phyloP scores from a whole-genome alignment of 2,113 vertebrate genomes.

The Hyaena hyaena region DNA sequence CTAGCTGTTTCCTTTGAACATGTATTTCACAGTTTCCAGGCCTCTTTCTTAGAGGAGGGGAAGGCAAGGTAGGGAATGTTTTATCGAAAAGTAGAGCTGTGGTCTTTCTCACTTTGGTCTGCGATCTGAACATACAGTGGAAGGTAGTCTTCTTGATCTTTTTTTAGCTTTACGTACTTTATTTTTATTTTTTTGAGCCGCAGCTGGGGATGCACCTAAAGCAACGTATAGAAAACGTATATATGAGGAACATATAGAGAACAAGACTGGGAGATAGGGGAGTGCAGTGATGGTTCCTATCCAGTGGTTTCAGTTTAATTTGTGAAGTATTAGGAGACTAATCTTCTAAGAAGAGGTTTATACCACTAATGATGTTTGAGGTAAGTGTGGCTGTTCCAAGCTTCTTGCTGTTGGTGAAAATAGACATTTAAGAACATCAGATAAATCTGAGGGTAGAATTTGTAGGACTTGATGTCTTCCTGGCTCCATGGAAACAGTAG shows the following conservation, averaged over 20 bases:
- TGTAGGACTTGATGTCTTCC: background rate
- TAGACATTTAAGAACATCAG: conserved; percentile 37
- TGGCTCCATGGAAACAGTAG: background rate
- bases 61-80: background rate
- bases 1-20: conserved; percentile 15
- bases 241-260: background rate
- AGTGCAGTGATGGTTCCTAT: background rate
- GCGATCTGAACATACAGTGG: background rate
- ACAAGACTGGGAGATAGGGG: background rate
- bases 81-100: background rate
- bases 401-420: background rate
- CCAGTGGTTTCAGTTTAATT: background rate
- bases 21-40: background rate
- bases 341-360: background rate
- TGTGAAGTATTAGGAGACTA: background rate
- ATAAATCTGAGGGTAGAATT: conserved; percentile 24
- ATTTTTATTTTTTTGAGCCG: background rate
- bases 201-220: background rate
- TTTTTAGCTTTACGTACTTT: background rate
- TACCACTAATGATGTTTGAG: background rate
- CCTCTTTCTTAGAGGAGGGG: background rate
- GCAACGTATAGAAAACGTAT: background rate
- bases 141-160: background rate
- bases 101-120: background rate
- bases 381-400: background rate